These are phyloP conservation scores for Apocheima hispidaria DNA, from an alignment of 2,888 invertebrate species.

Conservation along the genomic window DNA sequence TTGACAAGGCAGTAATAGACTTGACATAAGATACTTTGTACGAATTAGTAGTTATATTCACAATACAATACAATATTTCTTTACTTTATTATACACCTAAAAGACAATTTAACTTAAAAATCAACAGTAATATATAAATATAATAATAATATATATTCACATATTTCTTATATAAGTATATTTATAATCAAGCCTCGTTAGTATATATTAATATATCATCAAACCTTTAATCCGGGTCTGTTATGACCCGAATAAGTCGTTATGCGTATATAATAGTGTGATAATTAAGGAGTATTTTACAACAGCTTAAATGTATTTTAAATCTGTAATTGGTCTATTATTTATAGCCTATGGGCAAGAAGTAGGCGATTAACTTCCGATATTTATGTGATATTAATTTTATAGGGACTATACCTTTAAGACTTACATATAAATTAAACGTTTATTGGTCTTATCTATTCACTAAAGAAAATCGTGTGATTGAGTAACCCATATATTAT, in stretches of 20 bases:
- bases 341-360: conserved; percentile 20
- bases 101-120: no score
- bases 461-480: not conserved
- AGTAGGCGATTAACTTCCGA: conserved; percentile 3
- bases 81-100: no score
- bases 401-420: conserved; percentile 7
- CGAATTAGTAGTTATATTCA: no score
- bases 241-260: conserved; percentile 22
- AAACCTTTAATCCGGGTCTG: conserved; percentile 10
- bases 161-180: no score
- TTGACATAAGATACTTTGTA: no score
- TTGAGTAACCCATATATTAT: no score
- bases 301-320: conserved; percentile 23
- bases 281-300: conserved; percentile 26
- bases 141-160: no score
- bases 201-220: not conserved
- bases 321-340: conserved; percentile 23
- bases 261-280: conserved; percentile 19
- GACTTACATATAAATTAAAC: not conserved
- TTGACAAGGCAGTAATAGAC: no score
- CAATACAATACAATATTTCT: no score
- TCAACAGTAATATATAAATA: no score
- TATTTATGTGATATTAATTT: conserved; percentile 24
- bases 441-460: not conserved
- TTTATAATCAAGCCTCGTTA: no score